phyloP scores from a whole-genome alignment of 2,888 invertebrate genomes.

The Adineta ricciae region DNA sequence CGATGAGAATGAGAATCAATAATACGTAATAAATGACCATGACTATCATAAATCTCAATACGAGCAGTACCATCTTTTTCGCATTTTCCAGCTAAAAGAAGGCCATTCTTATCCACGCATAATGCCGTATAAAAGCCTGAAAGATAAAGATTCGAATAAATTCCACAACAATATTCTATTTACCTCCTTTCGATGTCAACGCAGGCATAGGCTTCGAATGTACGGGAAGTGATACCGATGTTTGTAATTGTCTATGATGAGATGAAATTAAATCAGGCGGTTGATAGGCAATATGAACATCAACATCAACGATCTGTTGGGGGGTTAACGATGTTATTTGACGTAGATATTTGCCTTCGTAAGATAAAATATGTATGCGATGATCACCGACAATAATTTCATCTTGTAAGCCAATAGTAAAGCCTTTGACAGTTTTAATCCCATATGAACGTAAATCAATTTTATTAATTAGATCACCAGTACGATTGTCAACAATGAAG shows the following conservation, averaged over 20 bases:
- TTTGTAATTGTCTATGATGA: background rate
- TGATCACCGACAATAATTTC: background rate
- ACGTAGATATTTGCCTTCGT: background rate
- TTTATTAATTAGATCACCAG: background rate
- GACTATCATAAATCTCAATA: conserved; percentile 28
- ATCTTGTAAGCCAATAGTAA: background rate
- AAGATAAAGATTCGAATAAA: too few relatives aligned
- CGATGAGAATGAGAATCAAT: conserved; percentile 24
- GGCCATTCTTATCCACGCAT: conserved; percentile 26
- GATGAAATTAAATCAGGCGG: background rate
- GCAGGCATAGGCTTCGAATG: background rate
- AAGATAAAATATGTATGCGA: background rate
- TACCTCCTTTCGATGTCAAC: background rate
- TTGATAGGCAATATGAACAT: background rate
- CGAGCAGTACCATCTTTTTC: conserved; percentile 21
- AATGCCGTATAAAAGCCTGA: conserved; percentile 30
- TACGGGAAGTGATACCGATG: background rate
- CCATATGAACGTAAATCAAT: background rate
- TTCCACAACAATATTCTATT: background rate
- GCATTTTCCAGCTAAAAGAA: conserved; percentile 28
- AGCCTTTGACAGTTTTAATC: background rate
- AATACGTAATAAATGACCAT: conserved; percentile 8
- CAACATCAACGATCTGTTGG: background rate
- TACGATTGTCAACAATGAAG: background rate
- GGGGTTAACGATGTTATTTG: background rate